Evolutionary conservation across 2,888 invertebrate genomes (phyloP), one percentile per base, ranked within the genome.

Genomic region (Stomorhina lunata): DNA sequence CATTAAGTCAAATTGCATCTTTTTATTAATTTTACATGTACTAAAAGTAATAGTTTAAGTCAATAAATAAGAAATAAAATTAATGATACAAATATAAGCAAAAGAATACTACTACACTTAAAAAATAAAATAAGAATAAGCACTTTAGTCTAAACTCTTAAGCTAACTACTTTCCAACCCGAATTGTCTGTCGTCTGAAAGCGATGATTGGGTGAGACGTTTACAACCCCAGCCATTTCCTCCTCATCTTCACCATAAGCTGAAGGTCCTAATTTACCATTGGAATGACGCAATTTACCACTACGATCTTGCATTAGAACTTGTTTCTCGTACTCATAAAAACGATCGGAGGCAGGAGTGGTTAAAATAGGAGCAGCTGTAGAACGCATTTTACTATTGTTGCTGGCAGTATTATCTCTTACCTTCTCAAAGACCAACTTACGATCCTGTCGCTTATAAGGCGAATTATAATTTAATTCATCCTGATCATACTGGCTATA

Each of bases 281-380:
- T 78, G 12, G 37, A 40, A 2, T 43, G 20, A 9, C 85, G 80
- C 73, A 87, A 65, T n/a, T 88, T 87, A 6, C 86, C 86, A 27
- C 81, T 86, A 1, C 86, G 83, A 32, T 88, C 88, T 22, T 86
- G 86, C 48, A 85, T 29, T 20, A 86, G 71, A 2, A 85, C 48
- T 59, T 89, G 87, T 17, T 88, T 88, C 9, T 91, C 91, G 79
- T 86, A 91, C 22, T 91, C 89, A 73, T 91, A 91, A 81, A 91
- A 91, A 6, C 86, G 86, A 87, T 91, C 91, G 0, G 84, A 27
- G 2, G 79, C 32, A 0, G 85, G 61, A 2, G 85, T 83, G 2
- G 85, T 55, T 34, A 76, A 20, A 2, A 27, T 29, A 7, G 84
- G 32, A 3, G 86, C 57, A 0, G 77, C 50, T 20, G 77, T 61